Evolutionary conservation across 2,888 invertebrate genomes (phyloP).

Genomic region (Onchidella celtica): DNA sequence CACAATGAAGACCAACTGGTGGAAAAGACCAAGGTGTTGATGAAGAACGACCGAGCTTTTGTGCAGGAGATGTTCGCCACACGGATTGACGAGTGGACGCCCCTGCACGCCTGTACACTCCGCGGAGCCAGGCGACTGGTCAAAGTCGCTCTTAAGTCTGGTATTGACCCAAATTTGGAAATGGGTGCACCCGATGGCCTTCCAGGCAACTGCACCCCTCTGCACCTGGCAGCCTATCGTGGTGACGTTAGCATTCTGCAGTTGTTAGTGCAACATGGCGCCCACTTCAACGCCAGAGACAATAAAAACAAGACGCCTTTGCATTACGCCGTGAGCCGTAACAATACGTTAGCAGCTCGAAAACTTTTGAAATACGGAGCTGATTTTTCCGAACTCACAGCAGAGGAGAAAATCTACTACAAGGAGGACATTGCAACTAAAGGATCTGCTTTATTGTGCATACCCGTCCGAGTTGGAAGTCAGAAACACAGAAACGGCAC

Average conservation of each 20-base stretch:
- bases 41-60: constrained; percentile 61
- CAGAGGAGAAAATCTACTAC: constrained; percentile 50
- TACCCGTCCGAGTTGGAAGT: constrained; percentile 23
- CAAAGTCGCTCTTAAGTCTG: constrained; percentile 65
- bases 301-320: constrained; percentile 61
- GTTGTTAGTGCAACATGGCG: constrained; percentile 64
- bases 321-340: constrained; percentile 63
- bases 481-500: constrained; percentile 10
- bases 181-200: constrained; percentile 71
- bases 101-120: constrained; percentile 72
- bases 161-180: constrained; percentile 65
- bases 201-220: constrained; percentile 66
- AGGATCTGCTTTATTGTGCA: constrained; percentile 47
- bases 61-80: constrained; percentile 62
- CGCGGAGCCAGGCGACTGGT: constrained; percentile 69
- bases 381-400: constrained; percentile 54
- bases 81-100: constrained; percentile 72
- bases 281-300: constrained; percentile 62
- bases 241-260: constrained; percentile 72
- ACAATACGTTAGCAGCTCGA: constrained; percentile 66
- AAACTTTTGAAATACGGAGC: constrained; percentile 70
- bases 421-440: constrained; percentile 43
- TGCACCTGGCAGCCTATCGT: constrained; percentile 72
- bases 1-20: constrained; percentile 67
- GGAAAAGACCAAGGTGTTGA: constrained; percentile 60